A percentile compares a stretch with the other conserved stretches of the same genome.
Evolutionary conservation across 2,888 invertebrate genomes (phyloP).

Genomic region (Netelia melanura): DNA sequence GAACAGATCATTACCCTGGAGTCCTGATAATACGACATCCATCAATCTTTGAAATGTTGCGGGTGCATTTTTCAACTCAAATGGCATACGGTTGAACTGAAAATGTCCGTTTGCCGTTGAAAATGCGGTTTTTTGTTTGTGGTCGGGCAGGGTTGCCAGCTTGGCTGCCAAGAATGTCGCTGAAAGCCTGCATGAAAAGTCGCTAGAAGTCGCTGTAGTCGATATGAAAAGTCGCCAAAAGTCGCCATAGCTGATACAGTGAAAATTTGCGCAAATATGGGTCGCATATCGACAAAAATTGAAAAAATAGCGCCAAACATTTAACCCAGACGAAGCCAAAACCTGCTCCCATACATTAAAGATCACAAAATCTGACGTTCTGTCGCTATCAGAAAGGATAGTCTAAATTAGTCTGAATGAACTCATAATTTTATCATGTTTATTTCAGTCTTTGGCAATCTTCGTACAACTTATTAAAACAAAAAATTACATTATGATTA

Average conservation of each 20-base stretch:
- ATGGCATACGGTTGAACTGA: no score
- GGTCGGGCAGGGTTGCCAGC: background rate
- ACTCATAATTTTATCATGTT: background rate
- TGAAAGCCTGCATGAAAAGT: background rate
- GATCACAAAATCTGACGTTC: no score
- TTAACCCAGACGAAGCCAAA: background rate
- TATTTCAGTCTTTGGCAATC: slow-evolving; percentile 1
- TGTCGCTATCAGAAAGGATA: no score
- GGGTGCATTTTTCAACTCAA: no score
- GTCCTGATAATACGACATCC: no score
- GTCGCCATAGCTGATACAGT: background rate
- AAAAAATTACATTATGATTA: background rate
- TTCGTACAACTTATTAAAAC: background rate
- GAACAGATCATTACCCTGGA: no score
- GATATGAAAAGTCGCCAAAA: slow-evolving; percentile 5
- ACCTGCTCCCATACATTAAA: background rate
- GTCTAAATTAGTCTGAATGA: no score
- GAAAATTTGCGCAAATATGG: background rate
- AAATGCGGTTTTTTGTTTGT: no score
- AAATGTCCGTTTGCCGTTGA: no score
- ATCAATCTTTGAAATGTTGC: no score
- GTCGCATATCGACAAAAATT: background rate
- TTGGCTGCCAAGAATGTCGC: background rate
- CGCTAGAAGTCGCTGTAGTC: slow-evolving; percentile 3
- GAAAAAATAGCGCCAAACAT: background rate